phyloP scores from a whole-genome alignment of 2,888 invertebrate genomes.

The Allophyes oxyacanthae region DNA sequence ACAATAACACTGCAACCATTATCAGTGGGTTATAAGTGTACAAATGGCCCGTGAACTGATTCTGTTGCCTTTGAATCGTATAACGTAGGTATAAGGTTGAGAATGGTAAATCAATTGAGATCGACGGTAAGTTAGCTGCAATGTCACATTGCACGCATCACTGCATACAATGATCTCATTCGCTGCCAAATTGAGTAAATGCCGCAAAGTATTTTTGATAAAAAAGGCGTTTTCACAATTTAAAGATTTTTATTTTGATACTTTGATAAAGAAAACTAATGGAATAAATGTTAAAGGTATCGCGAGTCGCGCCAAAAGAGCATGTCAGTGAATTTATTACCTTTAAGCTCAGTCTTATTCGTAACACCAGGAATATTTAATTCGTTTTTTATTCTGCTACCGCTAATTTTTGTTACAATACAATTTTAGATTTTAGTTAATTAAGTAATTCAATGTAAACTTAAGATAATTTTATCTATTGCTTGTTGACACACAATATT shows the following conservation, averaged over 20 bases:
- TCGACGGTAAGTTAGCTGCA: slow-evolving; percentile 59
- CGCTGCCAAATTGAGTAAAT: slow-evolving; percentile 57
- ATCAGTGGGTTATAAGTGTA: slow-evolving; percentile 66
- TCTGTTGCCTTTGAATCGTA: slow-evolving; percentile 36
- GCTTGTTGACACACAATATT: slow-evolving; percentile 1
- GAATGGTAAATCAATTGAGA: slow-evolving; percentile 22
- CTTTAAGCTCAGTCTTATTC: slow-evolving; percentile 10
- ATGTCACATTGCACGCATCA: slow-evolving; percentile 76
- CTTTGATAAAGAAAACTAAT: slow-evolving; percentile 8
- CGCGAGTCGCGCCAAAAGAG: slow-evolving; percentile 24
- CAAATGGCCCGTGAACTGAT: slow-evolving; percentile 46
- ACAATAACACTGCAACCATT: slow-evolving; percentile 62
- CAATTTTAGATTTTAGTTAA: slow-evolving; percentile 1
- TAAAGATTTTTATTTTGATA: slow-evolving; percentile 1
- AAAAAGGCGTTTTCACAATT: slow-evolving; percentile 18
- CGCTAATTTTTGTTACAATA: slow-evolving; percentile 9
- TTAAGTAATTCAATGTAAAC: not conserved
- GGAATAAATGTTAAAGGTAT: slow-evolving; percentile 6
- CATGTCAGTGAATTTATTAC: slow-evolving; percentile 26
- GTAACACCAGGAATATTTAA: slow-evolving; percentile 11
- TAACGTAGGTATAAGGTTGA: slow-evolving; percentile 36
- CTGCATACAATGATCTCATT: slow-evolving; percentile 70
- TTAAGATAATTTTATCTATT: not conserved
- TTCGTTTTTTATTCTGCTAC: slow-evolving; percentile 5
- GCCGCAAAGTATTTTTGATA: slow-evolving; percentile 24